A percentile compares a stretch with the other conserved stretches of the same genome.
Evolutionary conservation across 2,797 vertebrate genomes (phyloP).

Genomic region (Momotus momota): DNA sequence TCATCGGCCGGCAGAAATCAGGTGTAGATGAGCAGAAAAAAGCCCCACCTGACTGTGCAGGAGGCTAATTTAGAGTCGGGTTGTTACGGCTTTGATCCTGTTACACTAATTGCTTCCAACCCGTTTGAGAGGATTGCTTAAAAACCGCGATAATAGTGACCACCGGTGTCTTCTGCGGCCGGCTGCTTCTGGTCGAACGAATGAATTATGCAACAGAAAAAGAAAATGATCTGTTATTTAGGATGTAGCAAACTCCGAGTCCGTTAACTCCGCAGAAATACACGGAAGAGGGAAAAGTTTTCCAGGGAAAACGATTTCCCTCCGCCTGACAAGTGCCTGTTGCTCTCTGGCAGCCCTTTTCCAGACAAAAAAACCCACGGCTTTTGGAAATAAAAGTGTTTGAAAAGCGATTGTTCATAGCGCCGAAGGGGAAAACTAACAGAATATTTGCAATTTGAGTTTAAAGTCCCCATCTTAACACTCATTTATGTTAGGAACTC

Average conservation of each 20-base stretch:
- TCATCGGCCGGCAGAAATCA: fast-evolving
- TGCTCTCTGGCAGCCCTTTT: fast-evolving
- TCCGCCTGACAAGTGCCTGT: background rate
- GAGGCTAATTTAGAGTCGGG: background rate
- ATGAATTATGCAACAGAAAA: fast-evolving
- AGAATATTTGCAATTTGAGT: background rate
- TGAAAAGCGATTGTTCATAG: background rate
- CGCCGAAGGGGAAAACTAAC: background rate
- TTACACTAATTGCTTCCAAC: background rate
- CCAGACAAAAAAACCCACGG: background rate
- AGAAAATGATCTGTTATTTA: fast-evolving
- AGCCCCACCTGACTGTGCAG: background rate
- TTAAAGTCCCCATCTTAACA: background rate
- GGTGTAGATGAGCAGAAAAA: background rate
- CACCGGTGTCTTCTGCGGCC: background rate
- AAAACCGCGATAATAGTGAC: background rate
- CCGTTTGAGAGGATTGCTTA: background rate
- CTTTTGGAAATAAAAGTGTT: background rate
- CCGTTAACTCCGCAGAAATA: background rate
- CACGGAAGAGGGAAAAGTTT: background rate
- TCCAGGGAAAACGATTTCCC: background rate
- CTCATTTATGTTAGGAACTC: background rate
- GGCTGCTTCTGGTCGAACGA: background rate
- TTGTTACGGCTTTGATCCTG: background rate
- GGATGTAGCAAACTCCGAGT: fast-evolving